Base-by-base conservation (phyloP, 2,797 vertebrate species). In the Pteronotus mesoamericanus region DNA sequence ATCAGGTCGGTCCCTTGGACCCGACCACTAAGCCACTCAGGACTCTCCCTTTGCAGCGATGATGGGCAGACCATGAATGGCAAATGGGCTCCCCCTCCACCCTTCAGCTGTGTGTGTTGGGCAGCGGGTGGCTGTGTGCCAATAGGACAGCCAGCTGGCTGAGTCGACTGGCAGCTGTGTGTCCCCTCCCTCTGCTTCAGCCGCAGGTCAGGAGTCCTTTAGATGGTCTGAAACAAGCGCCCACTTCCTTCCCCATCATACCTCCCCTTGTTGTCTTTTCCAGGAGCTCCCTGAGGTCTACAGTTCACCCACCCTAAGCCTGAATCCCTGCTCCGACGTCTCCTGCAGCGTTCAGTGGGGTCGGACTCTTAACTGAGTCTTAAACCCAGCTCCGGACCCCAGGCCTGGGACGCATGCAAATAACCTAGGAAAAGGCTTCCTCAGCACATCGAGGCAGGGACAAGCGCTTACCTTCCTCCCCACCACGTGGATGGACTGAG, bases 371-470 rank as follows among this genome's bases (percentile, higher is more conserved):
- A 11, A 69, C 64, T 39, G 32, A 61, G 34, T 32, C 84, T 34
- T 14, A 24, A 9, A 14, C 39, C 68, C 15, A 12, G 6, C 26
- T 69, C 34, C 42, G 51, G 75, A 69, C 57, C 64, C 69, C 34
- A 0, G 19, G 32, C 34, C 48, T 44, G 59, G 68, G 37, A 68
- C 26, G 9, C 10, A 16, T 2, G 1, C 8, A 44, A 19, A 15
- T 26, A 32, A 46, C 21, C 26, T 37, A 9, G 39, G 46, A 24
- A 71, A 83, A 39, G 59, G 0, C 46, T 11, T 34, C 51, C 42
- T 34, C 2, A 0, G 1, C n/a, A 22, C 21, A 19, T 2, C 9
- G 5, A 11, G 44, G 32, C 11, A 6, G 4, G 46, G 2, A n/a
- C n/a, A 4, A 55, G 32, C 0, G 2, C 34, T 51, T 18, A 9